Conservation (phyloP, 2,113 vertebrate species). For the Mormyrus lacerda region DNA sequence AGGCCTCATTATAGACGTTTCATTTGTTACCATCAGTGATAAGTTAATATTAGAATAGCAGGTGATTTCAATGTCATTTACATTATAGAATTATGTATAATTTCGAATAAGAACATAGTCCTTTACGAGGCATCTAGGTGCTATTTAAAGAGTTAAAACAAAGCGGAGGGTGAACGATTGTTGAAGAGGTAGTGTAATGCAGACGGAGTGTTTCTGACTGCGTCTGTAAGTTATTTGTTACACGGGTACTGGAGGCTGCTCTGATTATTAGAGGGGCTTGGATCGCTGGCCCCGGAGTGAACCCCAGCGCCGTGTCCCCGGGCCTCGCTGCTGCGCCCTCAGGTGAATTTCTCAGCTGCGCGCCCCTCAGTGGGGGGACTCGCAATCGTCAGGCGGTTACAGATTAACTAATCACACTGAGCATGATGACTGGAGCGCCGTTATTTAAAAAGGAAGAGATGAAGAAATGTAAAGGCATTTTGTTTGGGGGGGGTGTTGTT, state of each 20-base stretch:
- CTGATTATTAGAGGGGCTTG: constrained; percentile 8
- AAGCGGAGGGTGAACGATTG: not conserved
- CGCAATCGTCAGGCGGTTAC: constrained; percentile 5
- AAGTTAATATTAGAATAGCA: not conserved
- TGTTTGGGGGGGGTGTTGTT: not conserved
- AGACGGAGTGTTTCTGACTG: not conserved
- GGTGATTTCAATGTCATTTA: not conserved
- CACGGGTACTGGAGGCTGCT: not conserved
- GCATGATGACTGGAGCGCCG: not conserved
- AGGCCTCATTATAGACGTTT: not conserved
- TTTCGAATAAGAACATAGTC: not conserved
- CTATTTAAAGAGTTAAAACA: not conserved
- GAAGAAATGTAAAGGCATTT: not conserved
- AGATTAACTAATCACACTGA: constrained; percentile 19
- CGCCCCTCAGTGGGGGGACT: not conserved
- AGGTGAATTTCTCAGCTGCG: constrained; percentile 17
- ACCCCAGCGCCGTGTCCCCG: not conserved
- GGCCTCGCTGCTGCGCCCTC: constrained; percentile 4
- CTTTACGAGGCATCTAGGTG: not conserved
- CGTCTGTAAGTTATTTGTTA: constrained; percentile 10
- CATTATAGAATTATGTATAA: not conserved
- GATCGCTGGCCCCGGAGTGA: constrained; percentile 6
- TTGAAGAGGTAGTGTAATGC: not conserved
- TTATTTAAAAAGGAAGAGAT: not conserved
- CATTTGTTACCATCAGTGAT: not conserved